Base-by-base conservation (phyloP, 2,113 vertebrate genomes). In the Cinclus cinclus region DNA sequence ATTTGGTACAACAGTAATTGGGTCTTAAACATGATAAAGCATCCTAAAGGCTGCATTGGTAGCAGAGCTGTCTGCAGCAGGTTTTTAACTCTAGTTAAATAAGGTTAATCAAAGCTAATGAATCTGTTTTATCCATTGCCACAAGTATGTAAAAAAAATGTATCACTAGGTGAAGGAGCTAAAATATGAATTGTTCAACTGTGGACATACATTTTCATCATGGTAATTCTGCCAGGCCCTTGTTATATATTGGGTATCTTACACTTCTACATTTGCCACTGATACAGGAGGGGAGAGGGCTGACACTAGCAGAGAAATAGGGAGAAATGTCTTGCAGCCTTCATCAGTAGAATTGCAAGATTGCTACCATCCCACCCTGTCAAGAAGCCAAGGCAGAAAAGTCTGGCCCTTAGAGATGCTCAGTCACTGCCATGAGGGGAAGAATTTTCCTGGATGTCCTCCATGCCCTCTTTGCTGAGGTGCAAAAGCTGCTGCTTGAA, bases 101-200 rank as follows among this genome's bases (percentile, higher is more conserved):
- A 97, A 98, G 98, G 98, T 98, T 98, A 98, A 98, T 98, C 98
- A 98, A 98, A 98, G 97, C 96, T 98, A 98, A 98, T 98, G 98
- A 98, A 98, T 98, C 97, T 97, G 90, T 98, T 98, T 98, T 97
- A 98, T 96, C 97, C 97, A 73, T 97, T 95, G 96, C 97, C 95
- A 97, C 44, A 69, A 97, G 90, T 96, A 96, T 83, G 96, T 97
- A 18, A 96, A 92, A 96, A 97, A 96, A 97, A 92, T 58, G 75
- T 95, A 85, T 96, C 96, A 52, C 76, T 87, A 97, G 96, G 88
- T 92, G 87, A 97, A 95, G 47, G 89, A 93, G 86, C 77, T 87
- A 89, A 97, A 98, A 96, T 95, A 96, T 49, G 47, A 89, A 93
- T 94, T 97, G 94, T 89, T 97, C 89, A 58, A 60, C 90, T 90